phyloP scores from a whole-genome alignment of 2,797 vertebrate species.

The Oreonectes daqikongensis region DNA sequence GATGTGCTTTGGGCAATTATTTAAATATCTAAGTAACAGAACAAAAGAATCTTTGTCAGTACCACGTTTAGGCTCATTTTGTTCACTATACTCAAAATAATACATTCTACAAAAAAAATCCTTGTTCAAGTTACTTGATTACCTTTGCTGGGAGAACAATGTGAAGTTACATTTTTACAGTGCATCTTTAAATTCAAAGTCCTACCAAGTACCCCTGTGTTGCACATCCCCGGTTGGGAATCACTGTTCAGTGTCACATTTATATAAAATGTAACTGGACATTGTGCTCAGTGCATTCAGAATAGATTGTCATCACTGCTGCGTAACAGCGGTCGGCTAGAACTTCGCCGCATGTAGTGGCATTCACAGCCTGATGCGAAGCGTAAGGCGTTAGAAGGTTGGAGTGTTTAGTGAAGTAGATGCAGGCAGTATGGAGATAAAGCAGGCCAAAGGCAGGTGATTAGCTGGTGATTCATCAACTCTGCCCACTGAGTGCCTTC shows the following conservation, averaged over 20 bases:
- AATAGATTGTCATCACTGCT: slow-evolving; percentile 8
- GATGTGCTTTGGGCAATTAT: too few species aligned
- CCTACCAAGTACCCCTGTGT: not conserved
- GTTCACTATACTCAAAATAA: too few species aligned
- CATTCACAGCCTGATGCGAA: not conserved
- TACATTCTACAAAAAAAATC: too few species aligned
- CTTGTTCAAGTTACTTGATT: too few species aligned
- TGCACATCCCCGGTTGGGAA: not conserved
- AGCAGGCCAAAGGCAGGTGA: slow-evolving; percentile 45
- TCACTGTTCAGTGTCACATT: slow-evolving; percentile 4
- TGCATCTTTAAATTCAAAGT: too few species aligned
- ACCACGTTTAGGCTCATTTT: too few species aligned
- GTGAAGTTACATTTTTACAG: too few species aligned
- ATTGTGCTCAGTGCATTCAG: not conserved
- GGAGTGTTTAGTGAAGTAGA: slow-evolving; percentile 36
- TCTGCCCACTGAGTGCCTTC: slow-evolving; percentile 51
- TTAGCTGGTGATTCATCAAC: slow-evolving; percentile 59
- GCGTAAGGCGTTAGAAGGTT: slow-evolving; percentile 22
- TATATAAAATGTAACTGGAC: slow-evolving; percentile 5
- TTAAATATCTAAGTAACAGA: too few species aligned
- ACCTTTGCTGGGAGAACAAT: too few species aligned
- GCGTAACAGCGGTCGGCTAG: slow-evolving; percentile 6
- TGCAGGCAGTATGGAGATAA: slow-evolving; percentile 29
- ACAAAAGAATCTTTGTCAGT: too few species aligned
- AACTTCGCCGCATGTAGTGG: not conserved